Evolutionary conservation across 2,888 invertebrate genomes (phyloP).

Genomic region (Periphyllus acericola): DNA sequence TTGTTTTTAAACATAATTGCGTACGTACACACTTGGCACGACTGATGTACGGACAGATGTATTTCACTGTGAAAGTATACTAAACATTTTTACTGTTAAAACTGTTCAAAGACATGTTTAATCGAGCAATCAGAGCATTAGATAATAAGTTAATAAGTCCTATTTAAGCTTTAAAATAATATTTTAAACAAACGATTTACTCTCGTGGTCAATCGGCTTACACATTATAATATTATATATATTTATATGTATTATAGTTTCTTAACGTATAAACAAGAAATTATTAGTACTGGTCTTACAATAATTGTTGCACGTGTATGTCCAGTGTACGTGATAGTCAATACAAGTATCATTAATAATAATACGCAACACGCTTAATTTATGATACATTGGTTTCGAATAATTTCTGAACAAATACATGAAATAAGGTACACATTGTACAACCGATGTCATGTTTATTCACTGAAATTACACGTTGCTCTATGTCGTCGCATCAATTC

Average conservation of each 20-base stretch:
- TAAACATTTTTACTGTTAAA: background rate
- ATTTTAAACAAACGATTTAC: background rate
- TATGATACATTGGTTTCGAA: background rate
- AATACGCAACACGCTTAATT: background rate
- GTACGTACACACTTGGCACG: background rate
- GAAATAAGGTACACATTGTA: background rate
- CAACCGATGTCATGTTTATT: background rate
- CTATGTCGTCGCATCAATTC: background rate
- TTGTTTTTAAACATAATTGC: background rate
- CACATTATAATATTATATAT: no score
- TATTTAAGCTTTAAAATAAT: background rate
- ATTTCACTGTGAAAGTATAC: background rate
- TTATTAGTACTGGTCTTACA: background rate
- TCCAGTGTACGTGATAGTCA: background rate
- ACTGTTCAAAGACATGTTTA: background rate
- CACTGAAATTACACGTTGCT: background rate
- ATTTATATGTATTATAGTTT: no score
- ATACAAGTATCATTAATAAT: background rate
- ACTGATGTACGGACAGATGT: background rate
- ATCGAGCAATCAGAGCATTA: background rate
- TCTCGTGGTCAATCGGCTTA: background rate
- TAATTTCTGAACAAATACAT: background rate
- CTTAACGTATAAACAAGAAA: background rate
- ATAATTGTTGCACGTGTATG: background rate
- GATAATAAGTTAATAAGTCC: background rate